phyloP scores from a whole-genome alignment of 2,113 vertebrate genomes.

The Aplodontia rufa region DNA sequence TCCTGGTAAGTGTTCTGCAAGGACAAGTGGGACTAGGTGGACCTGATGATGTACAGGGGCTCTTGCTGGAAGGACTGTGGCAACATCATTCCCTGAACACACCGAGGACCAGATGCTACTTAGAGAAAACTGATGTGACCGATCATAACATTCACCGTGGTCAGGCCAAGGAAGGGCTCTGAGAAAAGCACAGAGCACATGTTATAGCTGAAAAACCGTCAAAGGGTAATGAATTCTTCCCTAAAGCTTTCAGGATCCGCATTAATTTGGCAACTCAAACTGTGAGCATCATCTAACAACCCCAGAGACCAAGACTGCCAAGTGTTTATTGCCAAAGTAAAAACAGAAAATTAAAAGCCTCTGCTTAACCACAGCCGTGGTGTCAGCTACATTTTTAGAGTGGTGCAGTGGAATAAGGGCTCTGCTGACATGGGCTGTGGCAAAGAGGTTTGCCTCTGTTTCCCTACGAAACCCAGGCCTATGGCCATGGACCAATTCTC shows the following conservation, averaged over 20 bases:
- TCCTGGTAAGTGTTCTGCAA: background rate
- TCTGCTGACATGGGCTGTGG: background rate
- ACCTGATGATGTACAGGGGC: background rate
- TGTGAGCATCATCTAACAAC: slow-evolving; percentile 33
- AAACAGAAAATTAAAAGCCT: slow-evolving; percentile 51
- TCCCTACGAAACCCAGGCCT: background rate
- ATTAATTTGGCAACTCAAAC: slow-evolving; percentile 60
- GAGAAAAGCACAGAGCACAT: background rate
- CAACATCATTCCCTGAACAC: slow-evolving; percentile 3
- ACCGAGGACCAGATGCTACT: background rate
- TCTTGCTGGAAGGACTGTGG: background rate
- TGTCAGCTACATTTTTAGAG: background rate
- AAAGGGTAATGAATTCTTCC: slow-evolving; percentile 50
- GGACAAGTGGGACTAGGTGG: slow-evolving; percentile 14
- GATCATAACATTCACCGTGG: background rate
- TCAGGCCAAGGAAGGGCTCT: background rate
- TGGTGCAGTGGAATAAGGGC: background rate
- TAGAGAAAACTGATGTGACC: background rate
- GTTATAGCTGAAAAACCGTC: slow-evolving; percentile 13
- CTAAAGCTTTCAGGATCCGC: slow-evolving; percentile 46
- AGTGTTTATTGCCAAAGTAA: slow-evolving; percentile 35
- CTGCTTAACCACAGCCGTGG: background rate
- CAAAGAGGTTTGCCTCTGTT: background rate
- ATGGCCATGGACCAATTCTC: background rate
- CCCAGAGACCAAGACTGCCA: slow-evolving; percentile 15